Conservation (phyloP, 1,140 invertebrate species). For the Episyrphus balteatus region DNA sequence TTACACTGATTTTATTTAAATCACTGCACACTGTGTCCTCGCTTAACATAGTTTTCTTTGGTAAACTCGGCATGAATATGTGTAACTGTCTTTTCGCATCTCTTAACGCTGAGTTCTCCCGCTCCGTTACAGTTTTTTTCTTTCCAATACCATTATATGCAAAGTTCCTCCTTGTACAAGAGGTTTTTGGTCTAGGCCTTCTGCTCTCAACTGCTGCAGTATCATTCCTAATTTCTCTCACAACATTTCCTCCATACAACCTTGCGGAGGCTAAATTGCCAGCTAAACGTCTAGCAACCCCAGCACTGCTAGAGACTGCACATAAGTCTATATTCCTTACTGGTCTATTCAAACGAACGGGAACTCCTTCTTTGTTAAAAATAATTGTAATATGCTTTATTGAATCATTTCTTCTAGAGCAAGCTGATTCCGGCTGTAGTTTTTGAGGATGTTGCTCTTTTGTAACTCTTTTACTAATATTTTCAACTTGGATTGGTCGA, state of each 20-base stretch:
- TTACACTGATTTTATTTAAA: too few species aligned
- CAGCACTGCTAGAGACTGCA: constrained; percentile 18
- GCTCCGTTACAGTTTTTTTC: too few species aligned
- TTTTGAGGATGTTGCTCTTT: background rate
- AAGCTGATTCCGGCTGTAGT: background rate
- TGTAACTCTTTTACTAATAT: background rate
- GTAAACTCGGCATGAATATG: constrained; percentile 34
- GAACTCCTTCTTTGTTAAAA: constrained; percentile 32
- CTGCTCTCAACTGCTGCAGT: too few species aligned
- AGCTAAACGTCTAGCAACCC: constrained; percentile 20
- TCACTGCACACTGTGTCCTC: too few species aligned
- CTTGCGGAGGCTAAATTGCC: constrained; percentile 24
- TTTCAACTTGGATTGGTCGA: background rate
- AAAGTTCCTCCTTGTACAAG: too few species aligned
- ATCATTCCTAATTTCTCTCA: too few species aligned
- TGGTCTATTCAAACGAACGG: constrained; percentile 28
- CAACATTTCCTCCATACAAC: constrained; percentile 14
- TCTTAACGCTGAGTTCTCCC: constrained; percentile 8
- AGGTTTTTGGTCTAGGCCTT: too few species aligned
- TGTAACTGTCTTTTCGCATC: constrained; percentile 25
- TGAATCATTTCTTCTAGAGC: constrained; percentile 9
- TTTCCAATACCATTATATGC: too few species aligned
- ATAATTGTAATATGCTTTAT: constrained; percentile 29
- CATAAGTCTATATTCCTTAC: constrained; percentile 31
- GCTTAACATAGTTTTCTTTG: constrained; percentile 21